Conservation (phyloP, 2,888 invertebrate species). For the Nezara viridula region DNA sequence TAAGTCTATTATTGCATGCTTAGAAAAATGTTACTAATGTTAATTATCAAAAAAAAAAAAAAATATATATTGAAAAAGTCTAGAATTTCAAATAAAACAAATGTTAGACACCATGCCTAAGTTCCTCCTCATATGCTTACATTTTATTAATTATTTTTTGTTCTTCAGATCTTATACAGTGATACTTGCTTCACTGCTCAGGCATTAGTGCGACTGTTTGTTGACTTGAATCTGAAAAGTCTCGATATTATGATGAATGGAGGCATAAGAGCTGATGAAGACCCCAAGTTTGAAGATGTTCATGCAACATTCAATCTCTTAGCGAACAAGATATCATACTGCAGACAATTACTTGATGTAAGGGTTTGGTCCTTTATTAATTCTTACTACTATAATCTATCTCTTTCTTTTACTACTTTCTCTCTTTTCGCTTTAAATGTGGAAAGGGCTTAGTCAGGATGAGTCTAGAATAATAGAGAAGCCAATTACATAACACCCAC, state of each 20-base stretch:
- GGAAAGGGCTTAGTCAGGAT: too few species aligned
- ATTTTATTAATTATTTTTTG: conserved; percentile 51
- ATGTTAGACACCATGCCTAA: too few species aligned
- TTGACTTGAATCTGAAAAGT: conserved; percentile 78
- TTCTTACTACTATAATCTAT: neutral
- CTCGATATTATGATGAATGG: conserved; percentile 69
- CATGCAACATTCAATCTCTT: conserved; percentile 76
- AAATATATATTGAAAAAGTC: too few species aligned
- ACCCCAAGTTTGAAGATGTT: conserved; percentile 79
- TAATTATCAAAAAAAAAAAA: too few species aligned
- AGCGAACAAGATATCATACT: conserved; percentile 74
- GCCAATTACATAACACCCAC: too few species aligned
- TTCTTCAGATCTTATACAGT: conserved; percentile 72
- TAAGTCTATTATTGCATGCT: too few species aligned
- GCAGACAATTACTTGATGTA: conserved; percentile 70
- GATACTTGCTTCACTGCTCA: conserved; percentile 91
- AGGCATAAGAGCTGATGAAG: conserved; percentile 70
- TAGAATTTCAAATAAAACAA: too few species aligned
- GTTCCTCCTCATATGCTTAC: too few species aligned
- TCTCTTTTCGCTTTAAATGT: too few species aligned
- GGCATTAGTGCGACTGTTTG: conserved; percentile 86
- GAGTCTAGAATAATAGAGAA: too few species aligned
- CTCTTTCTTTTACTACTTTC: too few species aligned
- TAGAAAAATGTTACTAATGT: too few species aligned
- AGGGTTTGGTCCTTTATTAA: neutral